phyloP scores from a whole-genome alignment of 2,888 invertebrate genomes.

The Alentia gelatinosa region DNA sequence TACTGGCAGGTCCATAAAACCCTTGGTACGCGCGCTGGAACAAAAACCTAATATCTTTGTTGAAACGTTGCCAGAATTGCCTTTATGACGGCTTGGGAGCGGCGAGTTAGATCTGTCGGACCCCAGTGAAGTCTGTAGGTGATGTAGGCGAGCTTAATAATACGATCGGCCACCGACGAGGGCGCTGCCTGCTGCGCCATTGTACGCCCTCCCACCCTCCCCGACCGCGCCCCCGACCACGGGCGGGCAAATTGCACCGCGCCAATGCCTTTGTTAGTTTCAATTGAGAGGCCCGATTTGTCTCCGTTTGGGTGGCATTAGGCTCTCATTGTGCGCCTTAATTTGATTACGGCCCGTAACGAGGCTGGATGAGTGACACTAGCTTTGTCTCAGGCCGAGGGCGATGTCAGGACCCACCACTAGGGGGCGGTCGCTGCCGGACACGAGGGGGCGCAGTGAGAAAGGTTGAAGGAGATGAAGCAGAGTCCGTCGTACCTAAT shows the following conservation, averaged over 20 bases:
- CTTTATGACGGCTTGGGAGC: slow-evolving; percentile 13
- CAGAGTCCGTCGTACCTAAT: too few species aligned
- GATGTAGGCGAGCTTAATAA: slow-evolving; percentile 8
- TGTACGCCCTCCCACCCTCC: slow-evolving; percentile 33
- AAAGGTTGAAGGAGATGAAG: neutral
- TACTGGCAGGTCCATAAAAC: neutral
- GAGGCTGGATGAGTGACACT: slow-evolving; percentile 40
- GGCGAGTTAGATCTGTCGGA: slow-evolving; percentile 21
- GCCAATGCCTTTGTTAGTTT: slow-evolving; percentile 45
- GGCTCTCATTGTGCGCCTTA: slow-evolving; percentile 47
- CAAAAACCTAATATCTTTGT: slow-evolving; percentile 53
- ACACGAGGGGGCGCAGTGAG: slow-evolving; percentile 8
- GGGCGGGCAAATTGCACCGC: slow-evolving; percentile 12
- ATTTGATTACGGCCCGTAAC: slow-evolving; percentile 40
- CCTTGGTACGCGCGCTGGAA: neutral
- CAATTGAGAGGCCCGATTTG: slow-evolving; percentile 43
- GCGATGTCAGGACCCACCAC: slow-evolving; percentile 1
- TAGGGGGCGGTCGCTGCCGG: neutral
- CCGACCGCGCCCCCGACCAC: neutral
- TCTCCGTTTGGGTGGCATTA: slow-evolving; percentile 42
- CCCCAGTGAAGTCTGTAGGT: neutral
- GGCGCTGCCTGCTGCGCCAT: slow-evolving; percentile 42
- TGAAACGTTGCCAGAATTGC: slow-evolving; percentile 24
- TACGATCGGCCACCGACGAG: neutral
- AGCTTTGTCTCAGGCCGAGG: slow-evolving; percentile 31